phyloP scores from a whole-genome alignment of 1,140 invertebrate genomes.

The Panagrolaimus sp. region DNA sequence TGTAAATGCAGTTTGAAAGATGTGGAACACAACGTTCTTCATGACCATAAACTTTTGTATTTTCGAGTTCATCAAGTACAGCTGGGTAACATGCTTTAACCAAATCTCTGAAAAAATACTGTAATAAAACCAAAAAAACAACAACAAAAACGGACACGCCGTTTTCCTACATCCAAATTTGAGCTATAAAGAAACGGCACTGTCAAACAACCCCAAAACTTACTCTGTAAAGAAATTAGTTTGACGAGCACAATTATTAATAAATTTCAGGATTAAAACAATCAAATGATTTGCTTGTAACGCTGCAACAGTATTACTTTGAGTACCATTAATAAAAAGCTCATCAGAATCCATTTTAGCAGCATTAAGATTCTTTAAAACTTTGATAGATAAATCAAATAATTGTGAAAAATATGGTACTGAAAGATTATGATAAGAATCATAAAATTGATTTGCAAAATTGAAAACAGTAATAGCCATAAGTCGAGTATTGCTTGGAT shows the following conservation, averaged over 20 bases:
- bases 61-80: slow-evolving; percentile 27
- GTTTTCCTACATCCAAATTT: too few relatives aligned
- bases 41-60: slow-evolving; percentile 21
- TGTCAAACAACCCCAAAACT: too few relatives aligned
- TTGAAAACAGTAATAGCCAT: slow-evolving; percentile 23
- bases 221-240: slow-evolving; percentile 23
- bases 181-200: too few relatives aligned
- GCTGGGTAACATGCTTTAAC: slow-evolving; percentile 25
- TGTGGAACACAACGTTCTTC: slow-evolving; percentile 28
- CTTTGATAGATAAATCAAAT: slow-evolving; percentile 23
- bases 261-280: slow-evolving; percentile 14
- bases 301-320: slow-evolving; percentile 1
- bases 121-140: background rate
- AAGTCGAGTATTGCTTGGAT: slow-evolving; percentile 12
- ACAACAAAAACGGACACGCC: too few relatives aligned
- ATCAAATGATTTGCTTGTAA: slow-evolving; percentile 22
- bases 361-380: slow-evolving; percentile 20
- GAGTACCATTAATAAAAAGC: slow-evolving; percentile 27
- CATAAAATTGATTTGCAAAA: slow-evolving; percentile 26
- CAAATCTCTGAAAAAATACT: slow-evolving; percentile 22
- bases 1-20: slow-evolving; percentile 20
- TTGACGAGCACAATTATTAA: slow-evolving; percentile 23
- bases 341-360: slow-evolving; percentile 20
- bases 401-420: slow-evolving; percentile 22
- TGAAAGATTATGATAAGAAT: slow-evolving; percentile 25